Evolutionary conservation across 2,113 vertebrate species (phyloP), one percentile per base, ranked within the genome.

Genomic region (Coptodon rendalli): DNA sequence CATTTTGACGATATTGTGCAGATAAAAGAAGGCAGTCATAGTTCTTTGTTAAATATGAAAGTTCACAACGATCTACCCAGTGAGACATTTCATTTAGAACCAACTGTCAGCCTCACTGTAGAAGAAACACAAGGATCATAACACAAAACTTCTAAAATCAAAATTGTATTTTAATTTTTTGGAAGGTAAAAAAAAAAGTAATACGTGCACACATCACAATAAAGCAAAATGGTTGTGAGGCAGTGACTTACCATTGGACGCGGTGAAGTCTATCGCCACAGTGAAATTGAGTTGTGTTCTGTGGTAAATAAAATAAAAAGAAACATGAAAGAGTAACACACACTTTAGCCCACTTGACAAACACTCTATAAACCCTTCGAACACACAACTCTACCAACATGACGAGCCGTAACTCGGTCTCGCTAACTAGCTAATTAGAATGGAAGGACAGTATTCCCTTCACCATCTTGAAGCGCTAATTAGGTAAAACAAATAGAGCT

Each of bases 261-360:
- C 98, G 14, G 98, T 99, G 96, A 99, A 99, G 95, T 99, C 98
- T 24, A 99, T 99, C 34, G 98, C 98, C 8, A 99, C 98, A 1
- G 98, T 99, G 96, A 99, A 99, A 96, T 99, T 99, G 90, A 99
- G 96, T 92, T 99, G 98, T 0, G 98, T 99, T 95, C 99, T 99
- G 92, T 87, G 78, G 24, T 10, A 87, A 73, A 50, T 16, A 50
- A 76, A 84, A 29, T 24, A 24, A 68, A 38, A 68, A 66, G 5
- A 81, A 78, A 29, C 80, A 90, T 22, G 86, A 81, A 71, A 82
- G 40, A 27, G 53, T 76, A 53, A 85, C 13, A 54, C 3, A 13
- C 17, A 79, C 31, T 45, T 88, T 24, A 81, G 6, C 19, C 50
- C n/a, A 86, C 52, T 57, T 45, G 10, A 68, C 14, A 83, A 43